phyloP scores from a whole-genome alignment of 2,888 invertebrate genomes.

The Holacanthella duospinosa region DNA sequence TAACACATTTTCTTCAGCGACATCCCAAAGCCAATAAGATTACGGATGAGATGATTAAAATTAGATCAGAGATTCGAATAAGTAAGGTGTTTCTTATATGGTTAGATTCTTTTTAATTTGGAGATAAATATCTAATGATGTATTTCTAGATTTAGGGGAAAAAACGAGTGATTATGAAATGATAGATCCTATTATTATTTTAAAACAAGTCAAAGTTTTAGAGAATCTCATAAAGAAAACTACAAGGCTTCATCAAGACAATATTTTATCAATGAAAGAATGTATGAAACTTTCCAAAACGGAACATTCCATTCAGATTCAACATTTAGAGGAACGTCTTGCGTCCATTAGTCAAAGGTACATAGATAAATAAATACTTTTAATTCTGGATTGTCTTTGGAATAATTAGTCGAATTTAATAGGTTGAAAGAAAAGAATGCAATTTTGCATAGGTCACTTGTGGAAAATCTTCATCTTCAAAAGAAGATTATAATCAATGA shows the following conservation, averaged over 20 bases:
- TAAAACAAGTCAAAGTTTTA: constrained; percentile 16
- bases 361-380: not conserved
- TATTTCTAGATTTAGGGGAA: constrained; percentile 9
- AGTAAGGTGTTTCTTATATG: constrained; percentile 13
- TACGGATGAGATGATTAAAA: constrained; percentile 20
- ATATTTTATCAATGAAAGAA: constrained; percentile 10
- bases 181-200: constrained; percentile 21
- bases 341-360: not conserved
- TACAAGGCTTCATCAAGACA: constrained; percentile 4
- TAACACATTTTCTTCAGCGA: constrained; percentile 28
- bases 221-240: constrained; percentile 18
- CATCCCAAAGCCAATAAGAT: constrained; percentile 27
- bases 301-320: not conserved
- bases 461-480: constrained; percentile 16
- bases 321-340: not conserved
- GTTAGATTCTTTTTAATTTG: not conserved
- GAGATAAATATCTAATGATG: not conserved
- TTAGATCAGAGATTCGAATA: constrained; percentile 18
- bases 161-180: constrained; percentile 13
- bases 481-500: constrained; percentile 15
- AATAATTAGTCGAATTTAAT: too few species aligned
- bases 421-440: constrained; percentile 11
- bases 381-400: constrained; percentile 6
- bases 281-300: constrained; percentile 1
- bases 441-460: constrained; percentile 11